These are phyloP conservation scores for Elysia crispata DNA, from an alignment of 2,888 invertebrate species.

Conservation along the genomic window DNA sequence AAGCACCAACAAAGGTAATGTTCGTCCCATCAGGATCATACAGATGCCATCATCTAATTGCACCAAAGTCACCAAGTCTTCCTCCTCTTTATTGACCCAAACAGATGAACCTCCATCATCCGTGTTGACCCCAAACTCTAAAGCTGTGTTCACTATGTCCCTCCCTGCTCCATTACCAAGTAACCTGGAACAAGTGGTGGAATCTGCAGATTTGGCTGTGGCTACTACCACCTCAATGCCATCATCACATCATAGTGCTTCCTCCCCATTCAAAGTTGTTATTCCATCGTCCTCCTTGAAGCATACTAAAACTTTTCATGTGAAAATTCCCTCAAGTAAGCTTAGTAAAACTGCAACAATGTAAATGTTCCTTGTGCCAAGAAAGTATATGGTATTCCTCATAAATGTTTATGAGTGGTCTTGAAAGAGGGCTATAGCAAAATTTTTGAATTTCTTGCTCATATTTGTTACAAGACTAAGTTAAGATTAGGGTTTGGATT, in stretches of 20 bases:
- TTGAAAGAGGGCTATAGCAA: no score
- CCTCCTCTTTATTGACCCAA: background rate
- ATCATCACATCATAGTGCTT: constrained; percentile 36
- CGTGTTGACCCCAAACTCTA: background rate
- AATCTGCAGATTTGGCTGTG: background rate
- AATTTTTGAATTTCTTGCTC: no score
- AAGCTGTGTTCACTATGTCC: background rate
- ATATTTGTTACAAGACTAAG: no score
- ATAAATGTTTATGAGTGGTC: no score
- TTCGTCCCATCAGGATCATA: constrained; percentile 3
- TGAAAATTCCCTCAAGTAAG: constrained; percentile 28
- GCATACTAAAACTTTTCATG: constrained; percentile 30
- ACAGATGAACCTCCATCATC: background rate
- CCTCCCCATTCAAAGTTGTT: constrained; percentile 45
- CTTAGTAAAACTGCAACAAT: constrained; percentile 43
- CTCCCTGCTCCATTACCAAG: background rate
- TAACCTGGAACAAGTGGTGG: background rate
- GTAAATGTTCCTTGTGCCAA: constrained; percentile 11
- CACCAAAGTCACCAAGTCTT: background rate
- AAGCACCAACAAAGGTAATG: background rate
- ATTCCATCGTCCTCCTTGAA: constrained; percentile 27
- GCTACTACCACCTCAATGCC: constrained; percentile 4
- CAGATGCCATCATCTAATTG: background rate
- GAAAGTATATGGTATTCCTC: no score
- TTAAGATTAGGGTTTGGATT: no score